These are phyloP conservation scores for Chirona hameri DNA, from an alignment of 2,888 invertebrate genomes.

Conservation along the genomic window DNA sequence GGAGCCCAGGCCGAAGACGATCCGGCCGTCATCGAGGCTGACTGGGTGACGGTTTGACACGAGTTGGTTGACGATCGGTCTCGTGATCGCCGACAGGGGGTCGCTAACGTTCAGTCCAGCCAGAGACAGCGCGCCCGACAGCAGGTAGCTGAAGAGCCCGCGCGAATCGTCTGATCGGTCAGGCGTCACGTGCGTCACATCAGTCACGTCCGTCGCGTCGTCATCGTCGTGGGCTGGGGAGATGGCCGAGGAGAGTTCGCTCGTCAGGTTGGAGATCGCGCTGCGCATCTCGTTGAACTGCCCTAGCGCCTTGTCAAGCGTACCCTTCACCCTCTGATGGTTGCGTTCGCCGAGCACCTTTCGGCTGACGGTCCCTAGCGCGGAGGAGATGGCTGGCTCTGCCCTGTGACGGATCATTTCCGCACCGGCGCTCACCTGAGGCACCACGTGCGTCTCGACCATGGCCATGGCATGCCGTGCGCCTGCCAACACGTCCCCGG, in stretches of 20 bases:
- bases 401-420: background rate
- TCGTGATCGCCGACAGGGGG: conserved; percentile 69
- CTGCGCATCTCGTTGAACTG: conserved; percentile 36
- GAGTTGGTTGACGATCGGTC: conserved; percentile 42
- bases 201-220: background rate
- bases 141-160: conserved; percentile 35
- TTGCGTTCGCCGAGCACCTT: conserved; percentile 36
- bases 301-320: conserved; percentile 35
- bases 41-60: conserved; percentile 42
- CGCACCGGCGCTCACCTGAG: background rate
- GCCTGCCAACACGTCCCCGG: conserved; percentile 22
- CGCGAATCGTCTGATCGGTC: conserved; percentile 30
- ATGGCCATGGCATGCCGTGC: background rate
- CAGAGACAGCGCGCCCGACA: conserved; percentile 61
- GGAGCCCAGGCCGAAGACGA: conserved; percentile 41
- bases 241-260: conserved; percentile 31
- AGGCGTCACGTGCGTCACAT: background rate
- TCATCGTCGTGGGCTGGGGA: conserved; percentile 10
- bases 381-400: background rate
- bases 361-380: conserved; percentile 34
- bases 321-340: conserved; percentile 35
- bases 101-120: conserved; percentile 76
- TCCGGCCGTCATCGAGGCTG: conserved; percentile 43
- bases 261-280: conserved; percentile 35
- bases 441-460: conserved; percentile 5